Evolutionary conservation across 1,140 invertebrate species (phyloP).

Genomic region (Solenopsis fugax): DNA sequence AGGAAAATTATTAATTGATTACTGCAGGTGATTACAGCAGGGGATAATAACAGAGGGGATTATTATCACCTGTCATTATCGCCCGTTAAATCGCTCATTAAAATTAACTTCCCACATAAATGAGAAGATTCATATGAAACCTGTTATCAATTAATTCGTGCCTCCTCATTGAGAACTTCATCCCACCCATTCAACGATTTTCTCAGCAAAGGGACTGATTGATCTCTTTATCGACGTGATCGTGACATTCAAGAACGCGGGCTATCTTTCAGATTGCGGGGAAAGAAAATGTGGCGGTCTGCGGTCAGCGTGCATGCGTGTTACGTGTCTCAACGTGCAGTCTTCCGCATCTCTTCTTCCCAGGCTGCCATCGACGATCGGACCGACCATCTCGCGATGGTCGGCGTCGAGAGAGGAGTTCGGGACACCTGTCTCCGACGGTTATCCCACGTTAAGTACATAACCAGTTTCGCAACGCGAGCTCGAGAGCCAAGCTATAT

Average conservation of each 20-base stretch:
- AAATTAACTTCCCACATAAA: neutral
- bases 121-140: neutral
- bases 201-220: constrained; percentile 24
- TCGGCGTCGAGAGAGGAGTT: constrained; percentile 58
- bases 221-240: constrained; percentile 57
- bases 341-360: constrained; percentile 62
- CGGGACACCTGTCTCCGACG: constrained; percentile 72
- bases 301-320: constrained; percentile 12
- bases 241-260: constrained; percentile 42
- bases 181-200: constrained; percentile 4
- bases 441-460: constrained; percentile 74
- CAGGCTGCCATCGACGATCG: constrained; percentile 45
- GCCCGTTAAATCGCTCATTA: constrained; percentile 11
- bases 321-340: constrained; percentile 11
- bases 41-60: neutral
- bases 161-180: neutral
- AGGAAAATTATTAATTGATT: constrained; percentile 10
- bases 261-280: neutral
- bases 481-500: constrained; percentile 59
- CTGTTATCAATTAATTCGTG: neutral
- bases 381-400: constrained; percentile 34
- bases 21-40: neutral
- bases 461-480: constrained; percentile 72
- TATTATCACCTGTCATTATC: neutral
- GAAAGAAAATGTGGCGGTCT: constrained; percentile 27